A percentile compares a stretch with the other conserved stretches of the same genome.
phyloP scores from a whole-genome alignment of 2,113 vertebrate genomes.

The Halcyon malimbica region DNA sequence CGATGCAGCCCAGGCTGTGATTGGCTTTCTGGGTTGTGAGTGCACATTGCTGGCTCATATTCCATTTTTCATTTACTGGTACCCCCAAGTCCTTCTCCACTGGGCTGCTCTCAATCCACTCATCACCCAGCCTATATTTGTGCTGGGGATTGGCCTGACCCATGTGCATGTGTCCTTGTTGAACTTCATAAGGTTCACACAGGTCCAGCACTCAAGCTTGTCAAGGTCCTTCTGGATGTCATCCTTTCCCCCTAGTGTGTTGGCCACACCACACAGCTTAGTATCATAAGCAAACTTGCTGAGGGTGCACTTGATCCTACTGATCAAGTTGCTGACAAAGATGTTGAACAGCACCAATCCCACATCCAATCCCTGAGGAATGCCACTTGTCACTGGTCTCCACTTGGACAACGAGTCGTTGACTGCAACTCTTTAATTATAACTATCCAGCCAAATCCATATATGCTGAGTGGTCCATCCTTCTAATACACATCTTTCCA shows the following conservation, averaged over 20 bases:
- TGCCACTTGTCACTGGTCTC: neutral
- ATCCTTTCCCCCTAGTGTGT: neutral
- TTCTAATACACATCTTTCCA: neutral
- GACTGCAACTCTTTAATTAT: neutral
- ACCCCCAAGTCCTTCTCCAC: no score
- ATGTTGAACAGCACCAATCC: neutral
- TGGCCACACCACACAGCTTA: neutral
- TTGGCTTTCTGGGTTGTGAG: no score
- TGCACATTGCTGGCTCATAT: no score
- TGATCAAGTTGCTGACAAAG: neutral
- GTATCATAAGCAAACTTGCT: neutral
- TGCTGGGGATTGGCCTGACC: no score
- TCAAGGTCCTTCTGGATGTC: neutral
- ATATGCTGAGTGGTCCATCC: neutral
- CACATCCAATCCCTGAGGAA: neutral
- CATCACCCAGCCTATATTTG: no score
- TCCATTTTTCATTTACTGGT: no score
- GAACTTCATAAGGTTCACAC: no score
- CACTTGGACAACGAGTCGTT: neutral
- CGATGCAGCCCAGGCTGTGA: no score
- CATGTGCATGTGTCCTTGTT: no score
- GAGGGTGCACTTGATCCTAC: neutral
- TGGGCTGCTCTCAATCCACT: no score
- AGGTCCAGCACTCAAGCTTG: no score
- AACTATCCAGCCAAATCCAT: neutral